Evolutionary conservation across 2,113 vertebrate genomes (phyloP), one percentile per base, ranked within the genome.

Genomic region (Tupaia chinensis): DNA sequence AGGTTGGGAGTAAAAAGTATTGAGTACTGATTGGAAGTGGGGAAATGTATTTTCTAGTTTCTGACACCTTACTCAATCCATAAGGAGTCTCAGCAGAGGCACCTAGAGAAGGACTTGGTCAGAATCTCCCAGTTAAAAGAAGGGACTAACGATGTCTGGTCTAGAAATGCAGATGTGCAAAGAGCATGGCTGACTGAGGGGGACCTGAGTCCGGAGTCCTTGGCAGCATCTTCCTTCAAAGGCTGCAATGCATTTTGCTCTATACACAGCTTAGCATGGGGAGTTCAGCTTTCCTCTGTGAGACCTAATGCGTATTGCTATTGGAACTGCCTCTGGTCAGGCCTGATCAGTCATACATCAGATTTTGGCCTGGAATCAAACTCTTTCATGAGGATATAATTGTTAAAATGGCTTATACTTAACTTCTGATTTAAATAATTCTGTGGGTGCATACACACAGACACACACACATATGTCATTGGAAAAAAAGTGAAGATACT

Each of bases 51-150:
- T 88, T 87, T 29, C 11, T 68, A 16, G 15, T 11, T 25, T 44
- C 0, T 2, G 5, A 10, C 2, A 12, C 2, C 8, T 44, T 61
- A 14, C 23, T 9, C 32, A n/a, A n/a, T 19, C 9, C 13, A 68
- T 76, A 69, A 76, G 53, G 27, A 53, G 7, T 69, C 32, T 89
- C 54, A 25, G 32, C 15, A 69, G 25, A 60, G 1, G 3, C 27
- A 68, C 3, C 0, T 11, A 1, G 56, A 10, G 13, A 54, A 69
- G 19, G 7, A 77, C 14, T 68, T 32, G 14, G 13, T 16, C 32
- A 17, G 53, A 60, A 15, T 1, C 5, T 14, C 3, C 32, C 22
- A 68, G 54, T 23, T 44, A 44, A 88, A 79, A 29, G 29, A 70
- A 4, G 0, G 22, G 14, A 77, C 56, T 44, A 54, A 34, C 69